These are phyloP conservation scores for Hermodice carunculata DNA, from an alignment of 2,888 invertebrate species.

Conservation along the genomic window DNA sequence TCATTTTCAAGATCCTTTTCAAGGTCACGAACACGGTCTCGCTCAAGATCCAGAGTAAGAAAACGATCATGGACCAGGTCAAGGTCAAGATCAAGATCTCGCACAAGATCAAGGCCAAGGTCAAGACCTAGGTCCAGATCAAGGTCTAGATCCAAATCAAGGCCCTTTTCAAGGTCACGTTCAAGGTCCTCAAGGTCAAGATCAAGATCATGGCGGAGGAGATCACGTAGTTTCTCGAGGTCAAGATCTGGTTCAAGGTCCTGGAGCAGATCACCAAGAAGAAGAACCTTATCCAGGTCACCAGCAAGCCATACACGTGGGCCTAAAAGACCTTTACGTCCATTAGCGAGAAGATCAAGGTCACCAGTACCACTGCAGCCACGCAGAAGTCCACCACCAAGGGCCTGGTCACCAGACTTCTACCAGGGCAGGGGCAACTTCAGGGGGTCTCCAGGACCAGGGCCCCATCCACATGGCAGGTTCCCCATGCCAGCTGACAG, in stretches of 20 bases:
- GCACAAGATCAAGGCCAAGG: slow-evolving; percentile 5
- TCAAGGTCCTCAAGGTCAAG: slow-evolving; percentile 12
- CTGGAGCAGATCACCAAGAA: background rate
- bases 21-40: slow-evolving; percentile 39
- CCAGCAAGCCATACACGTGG: no score
- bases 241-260: slow-evolving; percentile 30
- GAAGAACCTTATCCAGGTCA: slow-evolving; percentile 8
- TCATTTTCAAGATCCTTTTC: slow-evolving; percentile 38
- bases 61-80: slow-evolving; percentile 3
- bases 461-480: no score
- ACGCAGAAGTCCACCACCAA: background rate
- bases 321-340: no score
- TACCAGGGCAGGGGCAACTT: no score
- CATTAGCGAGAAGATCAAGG: slow-evolving; percentile 8
- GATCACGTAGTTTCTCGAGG: background rate
- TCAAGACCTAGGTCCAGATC: slow-evolving; percentile 17
- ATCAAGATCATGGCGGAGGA: background rate
- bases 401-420: no score
- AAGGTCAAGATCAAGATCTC: slow-evolving; percentile 15
- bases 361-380: background rate
- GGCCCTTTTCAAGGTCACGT: slow-evolving; percentile 1
- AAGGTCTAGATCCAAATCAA: background rate
- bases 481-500: no score
- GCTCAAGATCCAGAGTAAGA: slow-evolving; percentile 25
- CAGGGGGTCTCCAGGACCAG: no score